Percentiles rank a stretch among this genome's conserved stretches.
These are phyloP conservation scores for Pachycephus smyrnensis DNA, from an alignment of 2,888 invertebrate genomes.

Conservation along the genomic window DNA sequence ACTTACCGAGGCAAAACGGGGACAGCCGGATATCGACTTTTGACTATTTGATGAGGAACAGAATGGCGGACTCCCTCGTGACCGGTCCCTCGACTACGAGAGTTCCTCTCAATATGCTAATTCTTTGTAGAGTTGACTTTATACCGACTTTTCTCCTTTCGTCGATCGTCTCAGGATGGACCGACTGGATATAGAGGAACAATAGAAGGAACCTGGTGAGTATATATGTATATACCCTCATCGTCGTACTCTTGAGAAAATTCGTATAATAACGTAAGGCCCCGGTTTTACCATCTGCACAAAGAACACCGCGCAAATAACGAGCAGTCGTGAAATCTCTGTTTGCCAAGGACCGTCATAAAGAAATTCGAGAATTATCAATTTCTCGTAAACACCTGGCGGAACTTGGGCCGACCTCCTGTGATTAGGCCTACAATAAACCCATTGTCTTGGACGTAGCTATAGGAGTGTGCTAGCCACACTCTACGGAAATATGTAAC, in stretches of 20 bases:
- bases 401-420: constrained; percentile 45
- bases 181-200: constrained; percentile 2
- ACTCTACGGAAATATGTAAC: neutral
- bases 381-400: constrained; percentile 60
- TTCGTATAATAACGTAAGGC: neutral
- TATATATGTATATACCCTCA: constrained; percentile 17
- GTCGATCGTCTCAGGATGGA: neutral
- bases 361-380: constrained; percentile 62
- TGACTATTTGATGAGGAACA: constrained; percentile 55
- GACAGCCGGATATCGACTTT: constrained; percentile 50
- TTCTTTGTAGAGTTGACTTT: constrained; percentile 22
- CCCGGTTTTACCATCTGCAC: constrained; percentile 1
- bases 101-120: constrained; percentile 50
- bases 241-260: constrained; percentile 19
- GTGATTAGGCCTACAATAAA: constrained; percentile 35
- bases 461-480: neutral
- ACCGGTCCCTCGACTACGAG: constrained; percentile 25
- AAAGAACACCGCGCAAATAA: constrained; percentile 5
- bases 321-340: constrained; percentile 1
- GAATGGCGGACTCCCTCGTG: constrained; percentile 46
- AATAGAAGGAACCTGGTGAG: constrained; percentile 14
- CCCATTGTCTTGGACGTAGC: constrained; percentile 26
- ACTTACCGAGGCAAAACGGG: constrained; percentile 27
- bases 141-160: neutral
- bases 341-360: constrained; percentile 36